Conservation (phyloP, 2,888 invertebrate species). For the Leptinotarsa rubiginosa region DNA sequence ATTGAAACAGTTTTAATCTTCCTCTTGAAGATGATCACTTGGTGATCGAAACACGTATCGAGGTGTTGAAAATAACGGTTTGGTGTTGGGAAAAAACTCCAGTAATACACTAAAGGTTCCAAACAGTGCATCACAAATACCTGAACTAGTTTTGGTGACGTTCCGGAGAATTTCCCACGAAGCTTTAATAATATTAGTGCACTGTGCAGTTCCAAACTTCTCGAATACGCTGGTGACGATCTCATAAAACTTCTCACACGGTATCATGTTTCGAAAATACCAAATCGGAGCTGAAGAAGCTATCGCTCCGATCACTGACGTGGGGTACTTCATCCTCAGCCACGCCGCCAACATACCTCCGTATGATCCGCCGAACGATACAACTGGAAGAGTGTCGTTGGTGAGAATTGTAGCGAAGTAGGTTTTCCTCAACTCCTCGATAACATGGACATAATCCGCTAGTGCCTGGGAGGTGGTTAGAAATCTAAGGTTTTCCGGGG, state of each 20-base stretch:
- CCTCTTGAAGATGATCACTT: no score
- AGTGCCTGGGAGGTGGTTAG: constrained; percentile 91
- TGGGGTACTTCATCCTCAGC: constrained; percentile 96
- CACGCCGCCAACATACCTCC: constrained; percentile 98
- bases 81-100: no score
- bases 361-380: constrained; percentile 90
- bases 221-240: constrained; percentile 84
- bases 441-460: constrained; percentile 89
- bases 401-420: constrained; percentile 49
- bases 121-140: constrained; percentile 13
- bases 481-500: constrained; percentile 65
- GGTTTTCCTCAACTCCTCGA: constrained; percentile 71
- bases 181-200: constrained; percentile 77
- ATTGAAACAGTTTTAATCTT: no score
- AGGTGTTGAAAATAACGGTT: no score
- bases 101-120: no score
- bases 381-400: constrained; percentile 76
- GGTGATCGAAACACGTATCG: no score
- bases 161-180: constrained; percentile 85
- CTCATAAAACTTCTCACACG: constrained; percentile 80
- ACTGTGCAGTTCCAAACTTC: constrained; percentile 66
- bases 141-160: constrained; percentile 46
- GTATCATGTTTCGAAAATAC: constrained; percentile 83
- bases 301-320: constrained; percentile 86
- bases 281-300: constrained; percentile 93